Base-by-base conservation (phyloP, 2,888 invertebrate species). In the Rhynchonema sp. region DNA sequence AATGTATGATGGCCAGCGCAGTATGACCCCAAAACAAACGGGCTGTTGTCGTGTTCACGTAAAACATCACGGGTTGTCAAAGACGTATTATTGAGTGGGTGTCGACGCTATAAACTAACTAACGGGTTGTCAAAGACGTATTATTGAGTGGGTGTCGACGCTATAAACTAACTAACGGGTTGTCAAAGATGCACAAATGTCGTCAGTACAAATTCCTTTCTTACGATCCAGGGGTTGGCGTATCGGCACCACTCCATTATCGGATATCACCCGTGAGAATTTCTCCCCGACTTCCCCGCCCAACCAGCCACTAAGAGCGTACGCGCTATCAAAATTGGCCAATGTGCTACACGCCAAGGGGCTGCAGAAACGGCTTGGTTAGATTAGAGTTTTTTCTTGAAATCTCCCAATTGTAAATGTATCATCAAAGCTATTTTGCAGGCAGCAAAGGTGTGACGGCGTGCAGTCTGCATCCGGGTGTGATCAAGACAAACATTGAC, bases 401-500 rank as follows among this genome's bases (percentile, higher is more conserved):
- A 13, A 13, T 13, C 20, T 38, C 13, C 9, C 38, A 38, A n/a
- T n/a, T n/a, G 20, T 38, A 38, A 20, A 38, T 13, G 38, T 38
- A 38, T 38, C 13, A 13, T 38, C 20, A 20, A 13, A 38, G 20
- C 9, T 13, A 13, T 9, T 9, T 38, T 13, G 13, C 20, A 38
- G 20, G 20, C 2, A 30, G 46, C n/a, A 29, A 30, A n/a, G 59
- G 58, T 27, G 58, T 57, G 23, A 46, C 30, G 20, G 57, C 53
- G 6, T 46, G 62, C 27, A 30, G 30, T 25, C 52, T 63, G 13
- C 30, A 63, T 38, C 61, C 61, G 53, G 59, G 57, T 17, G 81
- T 92, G 83, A 84, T 92, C 22, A 84, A 79, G 62, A 82, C 87
- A 0, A 80, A 81, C 62, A 57, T 60, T 23, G 59, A 53, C 28